A percentile compares a stretch with the other conserved stretches of the same genome.
These are phyloP conservation scores for Agrilus planipennis DNA, from an alignment of 1,140 invertebrate genomes.

Conservation along the genomic window DNA sequence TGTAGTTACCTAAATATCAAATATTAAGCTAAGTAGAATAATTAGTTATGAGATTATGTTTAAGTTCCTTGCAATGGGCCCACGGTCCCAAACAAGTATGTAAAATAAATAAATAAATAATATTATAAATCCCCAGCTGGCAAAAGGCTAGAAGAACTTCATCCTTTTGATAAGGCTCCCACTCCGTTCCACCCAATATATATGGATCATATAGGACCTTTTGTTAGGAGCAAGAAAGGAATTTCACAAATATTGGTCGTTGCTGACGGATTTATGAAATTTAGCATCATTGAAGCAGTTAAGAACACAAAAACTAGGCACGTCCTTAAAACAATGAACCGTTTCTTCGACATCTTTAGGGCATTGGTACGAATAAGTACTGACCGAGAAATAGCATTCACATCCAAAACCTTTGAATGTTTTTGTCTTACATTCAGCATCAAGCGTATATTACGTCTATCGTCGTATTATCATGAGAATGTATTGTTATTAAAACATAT, in stretches of 20 bases:
- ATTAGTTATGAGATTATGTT: no score
- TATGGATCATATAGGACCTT: conserved; percentile 24
- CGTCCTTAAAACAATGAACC: conserved; percentile 5
- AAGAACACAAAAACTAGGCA: conserved; percentile 13
- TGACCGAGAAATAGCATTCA: conserved; percentile 28
- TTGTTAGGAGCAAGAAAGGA: conserved; percentile 17
- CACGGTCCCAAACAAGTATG: no score
- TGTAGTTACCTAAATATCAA: no score
- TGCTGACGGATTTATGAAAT: conserved; percentile 23
- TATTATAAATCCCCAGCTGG: no score
- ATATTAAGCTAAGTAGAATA: no score
- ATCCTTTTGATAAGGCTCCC: not conserved
- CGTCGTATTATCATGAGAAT: no score
- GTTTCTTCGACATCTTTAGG: conserved; percentile 16
- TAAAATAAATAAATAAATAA: no score
- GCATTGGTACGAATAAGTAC: conserved; percentile 21
- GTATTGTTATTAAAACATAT: no score
- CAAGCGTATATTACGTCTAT: no score
- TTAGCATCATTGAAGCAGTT: conserved; percentile 13
- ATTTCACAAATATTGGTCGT: conserved; percentile 22
- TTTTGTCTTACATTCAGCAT: no score
- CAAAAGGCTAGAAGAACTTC: not conserved
- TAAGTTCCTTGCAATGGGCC: no score
- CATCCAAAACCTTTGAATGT: conserved; percentile 18
- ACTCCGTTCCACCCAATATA: conserved; percentile 6